Conservation (phyloP, 2,113 vertebrate genomes). For the Calidris pygmaea region DNA sequence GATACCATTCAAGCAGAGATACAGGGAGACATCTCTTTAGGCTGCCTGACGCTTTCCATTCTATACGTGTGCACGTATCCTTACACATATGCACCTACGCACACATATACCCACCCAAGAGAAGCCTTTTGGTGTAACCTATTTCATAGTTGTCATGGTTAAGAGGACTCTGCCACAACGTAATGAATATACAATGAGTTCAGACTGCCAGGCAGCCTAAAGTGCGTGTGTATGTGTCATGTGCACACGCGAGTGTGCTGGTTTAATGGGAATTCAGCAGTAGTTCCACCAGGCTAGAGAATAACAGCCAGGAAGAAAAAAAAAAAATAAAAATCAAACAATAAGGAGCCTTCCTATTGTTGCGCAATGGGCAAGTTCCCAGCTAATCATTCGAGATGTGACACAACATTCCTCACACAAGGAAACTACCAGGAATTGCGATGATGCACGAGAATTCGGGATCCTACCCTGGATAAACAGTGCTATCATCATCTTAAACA, state of each 20-base stretch:
- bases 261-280: slow-evolving; percentile 59
- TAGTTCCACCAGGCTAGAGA: slow-evolving; percentile 25
- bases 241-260: neutral
- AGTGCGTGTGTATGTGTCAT: neutral
- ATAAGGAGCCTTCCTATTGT: slow-evolving; percentile 16
- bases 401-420: neutral
- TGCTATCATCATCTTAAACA: slow-evolving; percentile 22
- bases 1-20: neutral
- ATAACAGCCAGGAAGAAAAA: slow-evolving; percentile 16
- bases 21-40: neutral
- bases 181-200: slow-evolving; percentile 11
- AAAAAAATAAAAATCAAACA: slow-evolving; percentile 28
- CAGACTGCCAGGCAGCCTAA: neutral
- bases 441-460: neutral
- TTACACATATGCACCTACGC: rapidly evolving
- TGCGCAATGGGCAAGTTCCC: slow-evolving; percentile 46
- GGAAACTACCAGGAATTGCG: neutral
- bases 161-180: neutral
- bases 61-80: rapidly evolving
- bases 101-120: neutral
- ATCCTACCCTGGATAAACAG: neutral
- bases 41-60: neutral
- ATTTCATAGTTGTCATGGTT: neutral
- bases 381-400: slow-evolving; percentile 47
- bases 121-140: rapidly evolving